Evolutionary conservation across 2,113 vertebrate species (phyloP).

Genomic region (Zosterops lateralis): DNA sequence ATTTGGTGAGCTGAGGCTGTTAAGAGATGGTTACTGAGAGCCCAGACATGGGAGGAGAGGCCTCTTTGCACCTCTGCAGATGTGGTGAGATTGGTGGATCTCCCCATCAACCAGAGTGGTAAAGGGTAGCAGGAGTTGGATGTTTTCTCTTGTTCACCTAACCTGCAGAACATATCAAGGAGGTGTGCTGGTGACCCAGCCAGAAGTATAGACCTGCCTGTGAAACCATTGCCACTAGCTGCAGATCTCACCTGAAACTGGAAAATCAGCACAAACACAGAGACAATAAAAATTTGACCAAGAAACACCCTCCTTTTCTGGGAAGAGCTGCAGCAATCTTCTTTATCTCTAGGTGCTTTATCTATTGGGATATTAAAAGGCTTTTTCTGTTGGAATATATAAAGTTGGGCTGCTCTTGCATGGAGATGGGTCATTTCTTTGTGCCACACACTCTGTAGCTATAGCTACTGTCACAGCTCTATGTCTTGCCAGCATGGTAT

Average conservation of each 20-base stretch:
- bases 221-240: background rate
- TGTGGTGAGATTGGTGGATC: background rate
- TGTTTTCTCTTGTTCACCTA: background rate
- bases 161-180: background rate
- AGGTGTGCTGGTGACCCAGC: rapidly evolving
- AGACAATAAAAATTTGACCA: background rate
- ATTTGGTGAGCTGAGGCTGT: background rate
- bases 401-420: background rate
- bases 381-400: background rate
- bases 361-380: background rate
- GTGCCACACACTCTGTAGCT: background rate
- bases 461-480: background rate
- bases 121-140: background rate
- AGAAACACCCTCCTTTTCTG: background rate
- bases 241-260: background rate
- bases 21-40: background rate
- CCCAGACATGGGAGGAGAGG: background rate
- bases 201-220: background rate
- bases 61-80: background rate
- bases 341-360: background rate
- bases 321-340: background rate
- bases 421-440: background rate
- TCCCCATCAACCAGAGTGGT: background rate
- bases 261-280: background rate
- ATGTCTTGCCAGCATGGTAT: rapidly evolving